Evolutionary conservation across 2,888 invertebrate species (phyloP).

Genomic region (Griposia aprilina): DNA sequence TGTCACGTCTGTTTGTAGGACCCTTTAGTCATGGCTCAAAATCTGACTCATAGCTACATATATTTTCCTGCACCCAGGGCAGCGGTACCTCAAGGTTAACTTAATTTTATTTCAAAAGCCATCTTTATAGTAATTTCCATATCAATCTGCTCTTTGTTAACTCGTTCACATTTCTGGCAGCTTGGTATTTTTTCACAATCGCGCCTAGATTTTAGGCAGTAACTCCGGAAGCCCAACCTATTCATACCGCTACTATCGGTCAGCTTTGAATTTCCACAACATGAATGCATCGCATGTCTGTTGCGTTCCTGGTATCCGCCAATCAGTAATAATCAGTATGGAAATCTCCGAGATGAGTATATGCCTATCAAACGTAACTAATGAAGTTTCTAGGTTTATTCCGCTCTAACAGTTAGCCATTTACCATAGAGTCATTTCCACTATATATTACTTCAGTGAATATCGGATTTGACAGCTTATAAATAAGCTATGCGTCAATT

Average conservation of each 20-base stretch:
- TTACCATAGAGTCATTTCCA: constrained; percentile 8
- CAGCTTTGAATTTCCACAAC: background rate
- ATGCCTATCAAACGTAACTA: constrained; percentile 5
- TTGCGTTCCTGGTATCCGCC: background rate
- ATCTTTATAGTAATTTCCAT: background rate
- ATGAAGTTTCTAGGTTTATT: constrained; percentile 40
- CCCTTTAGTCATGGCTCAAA: no score
- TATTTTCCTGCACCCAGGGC: no score
- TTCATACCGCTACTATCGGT: background rate
- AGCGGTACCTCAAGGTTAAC: no score
- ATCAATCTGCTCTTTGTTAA: background rate
- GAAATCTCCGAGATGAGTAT: constrained; percentile 34
- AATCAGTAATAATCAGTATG: constrained; percentile 49
- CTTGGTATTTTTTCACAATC: background rate
- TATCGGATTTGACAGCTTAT: constrained; percentile 24
- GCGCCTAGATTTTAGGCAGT: no score
- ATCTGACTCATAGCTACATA: no score
- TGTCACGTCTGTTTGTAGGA: no score
- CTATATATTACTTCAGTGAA: constrained; percentile 6
- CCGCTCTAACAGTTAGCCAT: constrained; percentile 10
- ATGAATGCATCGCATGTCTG: constrained; percentile 3
- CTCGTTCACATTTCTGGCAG: background rate
- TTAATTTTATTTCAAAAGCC: background rate
- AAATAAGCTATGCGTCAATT: background rate
- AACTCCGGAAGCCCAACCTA: background rate